Base-by-base conservation (phyloP, 2,888 invertebrate species). In the Agrochola lota region DNA sequence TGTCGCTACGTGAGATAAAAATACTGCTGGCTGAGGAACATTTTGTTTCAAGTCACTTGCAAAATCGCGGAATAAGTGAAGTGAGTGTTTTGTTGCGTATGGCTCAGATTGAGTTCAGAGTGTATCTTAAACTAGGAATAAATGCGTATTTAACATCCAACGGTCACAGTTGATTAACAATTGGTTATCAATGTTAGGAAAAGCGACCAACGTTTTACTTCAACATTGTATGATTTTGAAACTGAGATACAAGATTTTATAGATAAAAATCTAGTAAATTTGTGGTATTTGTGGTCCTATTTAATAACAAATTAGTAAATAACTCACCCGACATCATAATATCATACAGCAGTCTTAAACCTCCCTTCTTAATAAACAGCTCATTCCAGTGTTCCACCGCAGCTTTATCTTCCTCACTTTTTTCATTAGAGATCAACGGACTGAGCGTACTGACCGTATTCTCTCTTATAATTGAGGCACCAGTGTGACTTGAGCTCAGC, bases 351-450 rank as follows among this genome's bases (percentile, higher is more conserved):
- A 99, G 98, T 79, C 98, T 97, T 85, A 99, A 95, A 1, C 99
- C 99, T 23, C 99, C 99, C 88, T 98, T 98, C 90, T 98, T 98
- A 55, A 99, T 98, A 91, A 99, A 99, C 85, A 98, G 94, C 81
- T 98, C 97, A 80, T 98, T 98, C 99, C 99, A 99, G 77, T 94
- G 95, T 67, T 96, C 95, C 11, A 90, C 92, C 1, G 87, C 83
- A 9, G 94, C 90, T 84, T 94, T 95, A 2, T 95, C 95, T 57
- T 94, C 94, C 52, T 95, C 95, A 77, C 86, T 92, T 87, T 95
- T 95, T 17, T 95, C 95, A 73, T 83, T 75, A 0, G 74, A 78
- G 1, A 86, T 83, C 30, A 84, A 26, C 0, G 84, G 84, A 59
- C 75, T 83, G 20, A 84, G 66, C 2, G 86, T 87, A 26, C 84